These are phyloP conservation scores for Drosophila robusta DNA, from an alignment of 2,888 invertebrate genomes.

Conservation along the genomic window DNA sequence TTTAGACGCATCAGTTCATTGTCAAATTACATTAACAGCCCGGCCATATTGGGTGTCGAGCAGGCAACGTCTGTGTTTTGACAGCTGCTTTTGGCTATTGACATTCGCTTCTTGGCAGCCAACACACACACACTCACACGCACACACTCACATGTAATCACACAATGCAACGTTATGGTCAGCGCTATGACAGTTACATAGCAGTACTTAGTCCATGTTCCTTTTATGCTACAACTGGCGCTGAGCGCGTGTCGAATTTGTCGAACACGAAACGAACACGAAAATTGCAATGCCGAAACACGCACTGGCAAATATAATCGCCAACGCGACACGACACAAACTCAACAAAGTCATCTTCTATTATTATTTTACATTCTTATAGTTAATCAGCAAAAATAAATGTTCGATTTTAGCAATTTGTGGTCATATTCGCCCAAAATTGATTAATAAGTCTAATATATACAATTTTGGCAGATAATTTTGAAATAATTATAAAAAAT, in stretches of 20 bases:
- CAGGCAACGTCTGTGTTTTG: slow-evolving; percentile 67
- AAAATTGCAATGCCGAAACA: too few species aligned
- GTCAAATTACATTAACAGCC: slow-evolving; percentile 78
- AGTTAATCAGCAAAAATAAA: too few species aligned
- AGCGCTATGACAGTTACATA: slow-evolving; percentile 45
- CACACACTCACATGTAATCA: slow-evolving; percentile 18
- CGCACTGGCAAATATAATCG: too few species aligned
- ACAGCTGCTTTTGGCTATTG: slow-evolving; percentile 76
- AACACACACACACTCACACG: slow-evolving; percentile 20
- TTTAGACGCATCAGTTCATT: slow-evolving; percentile 63
- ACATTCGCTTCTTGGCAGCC: slow-evolving; percentile 64
- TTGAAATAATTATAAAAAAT: too few species aligned
- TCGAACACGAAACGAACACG: background rate
- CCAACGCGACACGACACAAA: too few species aligned
- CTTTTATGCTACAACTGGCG: slow-evolving; percentile 18
- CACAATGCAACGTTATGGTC: slow-evolving; percentile 55
- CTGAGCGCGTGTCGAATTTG: background rate
- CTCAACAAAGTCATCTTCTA: too few species aligned
- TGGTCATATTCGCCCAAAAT: too few species aligned
- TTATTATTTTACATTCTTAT: too few species aligned
- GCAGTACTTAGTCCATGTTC: slow-evolving; percentile 52
- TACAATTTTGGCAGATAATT: too few species aligned
- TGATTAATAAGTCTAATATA: too few species aligned
- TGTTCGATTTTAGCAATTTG: too few species aligned
- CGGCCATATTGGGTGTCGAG: slow-evolving; percentile 17